Percentiles rank a stretch among this genome's conserved stretches.
Evolutionary conservation across 1,140 invertebrate genomes (phyloP).

Genomic region (Procambarus clarkii): DNA sequence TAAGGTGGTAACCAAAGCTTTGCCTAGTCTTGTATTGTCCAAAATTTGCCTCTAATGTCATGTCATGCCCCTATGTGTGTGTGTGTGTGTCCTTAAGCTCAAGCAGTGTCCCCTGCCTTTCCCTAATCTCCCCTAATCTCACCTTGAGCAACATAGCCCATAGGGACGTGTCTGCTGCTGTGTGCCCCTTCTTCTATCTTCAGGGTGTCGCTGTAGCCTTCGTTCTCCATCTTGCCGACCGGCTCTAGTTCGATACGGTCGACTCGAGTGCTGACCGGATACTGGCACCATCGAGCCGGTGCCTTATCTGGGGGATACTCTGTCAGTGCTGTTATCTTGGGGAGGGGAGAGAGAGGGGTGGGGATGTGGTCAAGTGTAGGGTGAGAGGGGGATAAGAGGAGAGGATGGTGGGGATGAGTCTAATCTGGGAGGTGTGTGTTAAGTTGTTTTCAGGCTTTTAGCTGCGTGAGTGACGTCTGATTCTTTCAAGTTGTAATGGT

Average conservation of each 20-base stretch:
- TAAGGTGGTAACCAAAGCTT: too few species aligned
- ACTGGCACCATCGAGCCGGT: slow-evolving; percentile 35
- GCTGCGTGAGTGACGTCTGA: too few species aligned
- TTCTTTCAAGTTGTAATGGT: too few species aligned
- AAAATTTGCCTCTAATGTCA: too few species aligned
- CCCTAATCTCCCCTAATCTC: slow-evolving; percentile 15
- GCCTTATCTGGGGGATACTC: slow-evolving; percentile 43
- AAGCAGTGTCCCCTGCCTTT: background rate
- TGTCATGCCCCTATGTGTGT: background rate
- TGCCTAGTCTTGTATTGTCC: too few species aligned
- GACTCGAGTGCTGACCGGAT: slow-evolving; percentile 22
- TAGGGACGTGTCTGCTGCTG: slow-evolving; percentile 6
- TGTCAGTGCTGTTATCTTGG: slow-evolving; percentile 10
- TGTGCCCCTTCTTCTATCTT: background rate
- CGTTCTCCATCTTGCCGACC: slow-evolving; percentile 45
- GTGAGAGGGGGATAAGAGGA: background rate
- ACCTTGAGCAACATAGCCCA: slow-evolving; percentile 43
- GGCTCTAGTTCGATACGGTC: slow-evolving; percentile 32
- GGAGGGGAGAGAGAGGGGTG: background rate
- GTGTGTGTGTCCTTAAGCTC: background rate
- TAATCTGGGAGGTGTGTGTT: too few species aligned
- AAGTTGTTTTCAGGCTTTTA: too few species aligned
- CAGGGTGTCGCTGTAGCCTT: slow-evolving; percentile 20
- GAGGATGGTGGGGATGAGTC: too few species aligned
- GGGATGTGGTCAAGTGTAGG: background rate